These are phyloP conservation scores for Sebastes taczanowskii DNA, from an alignment of 2,797 vertebrate genomes.

Conservation along the genomic window DNA sequence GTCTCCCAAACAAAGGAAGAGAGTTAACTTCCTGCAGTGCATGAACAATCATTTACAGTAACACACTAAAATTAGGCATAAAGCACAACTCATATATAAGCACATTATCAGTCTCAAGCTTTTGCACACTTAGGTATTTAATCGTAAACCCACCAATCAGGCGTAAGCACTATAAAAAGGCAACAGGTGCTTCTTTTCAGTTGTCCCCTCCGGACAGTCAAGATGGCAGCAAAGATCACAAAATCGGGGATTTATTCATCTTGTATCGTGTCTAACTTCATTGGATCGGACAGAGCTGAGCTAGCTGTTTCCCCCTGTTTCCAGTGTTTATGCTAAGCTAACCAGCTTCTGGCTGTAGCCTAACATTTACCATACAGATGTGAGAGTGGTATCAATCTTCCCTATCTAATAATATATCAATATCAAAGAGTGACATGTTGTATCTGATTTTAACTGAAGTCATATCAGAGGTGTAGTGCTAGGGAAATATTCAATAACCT, in stretches of 20 bases:
- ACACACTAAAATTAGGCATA: too few species aligned
- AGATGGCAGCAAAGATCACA: too few species aligned
- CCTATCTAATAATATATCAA: background rate
- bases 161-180: too few species aligned
- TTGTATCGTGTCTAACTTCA: rapidly evolving
- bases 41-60: too few species aligned
- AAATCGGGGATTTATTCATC: too few species aligned
- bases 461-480: conserved; percentile 4
- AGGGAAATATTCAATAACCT: conserved; percentile 27
- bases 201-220: too few species aligned
- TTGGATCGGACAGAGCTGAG: too few species aligned
- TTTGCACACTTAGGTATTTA: too few species aligned
- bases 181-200: background rate
- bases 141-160: too few species aligned
- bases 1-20: background rate
- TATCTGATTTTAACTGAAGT: background rate
- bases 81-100: too few species aligned
- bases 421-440: background rate
- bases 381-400: background rate
- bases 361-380: background rate
- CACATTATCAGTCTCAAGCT: too few species aligned
- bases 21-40: too few species aligned
- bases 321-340: background rate
- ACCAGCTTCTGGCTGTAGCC: background rate
- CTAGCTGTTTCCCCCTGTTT: background rate